Conservation (phyloP, 2,888 invertebrate species). For the Eupithecia pulchellata region DNA sequence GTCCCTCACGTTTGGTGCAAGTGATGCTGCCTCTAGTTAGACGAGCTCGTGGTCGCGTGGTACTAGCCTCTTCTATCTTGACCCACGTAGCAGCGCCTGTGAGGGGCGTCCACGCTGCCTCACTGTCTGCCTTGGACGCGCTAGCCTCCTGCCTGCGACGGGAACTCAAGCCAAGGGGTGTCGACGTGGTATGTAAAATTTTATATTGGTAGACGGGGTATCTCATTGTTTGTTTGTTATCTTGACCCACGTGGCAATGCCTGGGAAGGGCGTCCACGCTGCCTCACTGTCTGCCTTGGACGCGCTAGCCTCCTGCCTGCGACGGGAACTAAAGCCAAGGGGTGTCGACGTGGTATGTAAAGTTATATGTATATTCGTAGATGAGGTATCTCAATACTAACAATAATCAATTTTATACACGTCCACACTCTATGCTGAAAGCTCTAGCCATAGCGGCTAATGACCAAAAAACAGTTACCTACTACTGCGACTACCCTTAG, state of each 20-base stretch:
- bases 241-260: constrained; percentile 91
- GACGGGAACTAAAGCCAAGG: constrained; percentile 91
- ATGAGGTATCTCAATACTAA: no score
- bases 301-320: constrained; percentile 91
- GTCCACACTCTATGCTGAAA: not conserved
- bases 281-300: constrained; percentile 92
- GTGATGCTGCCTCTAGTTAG: constrained; percentile 93
- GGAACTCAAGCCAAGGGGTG: constrained; percentile 91
- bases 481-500: no score
- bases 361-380: no score
- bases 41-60: constrained; percentile 91
- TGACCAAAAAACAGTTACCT: no score
- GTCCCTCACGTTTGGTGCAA: constrained; percentile 89
- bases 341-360: constrained; percentile 89
- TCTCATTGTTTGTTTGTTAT: constrained; percentile 85
- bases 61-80: constrained; percentile 92
- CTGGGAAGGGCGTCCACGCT: constrained; percentile 92
- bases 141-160: constrained; percentile 92
- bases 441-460: not conserved
- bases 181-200: constrained; percentile 87
- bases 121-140: constrained; percentile 91
- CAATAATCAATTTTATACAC: no score
- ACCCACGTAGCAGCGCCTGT: constrained; percentile 93
- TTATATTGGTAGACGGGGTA: not conserved
- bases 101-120: constrained; percentile 92